phyloP scores from a whole-genome alignment of 2,888 invertebrate species.

The Catocala nupta region DNA sequence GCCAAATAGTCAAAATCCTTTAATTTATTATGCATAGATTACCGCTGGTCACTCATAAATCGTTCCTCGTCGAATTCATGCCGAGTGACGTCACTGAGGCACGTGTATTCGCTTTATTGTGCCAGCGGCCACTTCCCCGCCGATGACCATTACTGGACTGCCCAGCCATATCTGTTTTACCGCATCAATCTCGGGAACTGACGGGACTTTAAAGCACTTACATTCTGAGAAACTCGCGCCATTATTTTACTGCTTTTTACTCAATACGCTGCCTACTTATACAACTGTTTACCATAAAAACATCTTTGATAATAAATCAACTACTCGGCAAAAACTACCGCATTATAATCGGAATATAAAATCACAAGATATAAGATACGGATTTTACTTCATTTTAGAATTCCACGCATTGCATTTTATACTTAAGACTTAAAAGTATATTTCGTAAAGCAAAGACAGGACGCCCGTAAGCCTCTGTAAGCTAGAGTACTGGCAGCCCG shows the following conservation, averaged over 20 bases:
- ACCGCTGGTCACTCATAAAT: constrained; percentile 23
- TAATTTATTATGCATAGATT: not conserved
- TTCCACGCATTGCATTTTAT: constrained; percentile 2
- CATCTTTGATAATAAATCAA: not conserved
- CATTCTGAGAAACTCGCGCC: too few species aligned
- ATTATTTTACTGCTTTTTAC: constrained; percentile 1
- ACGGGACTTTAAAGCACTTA: not conserved
- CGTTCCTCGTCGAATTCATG: constrained; percentile 23
- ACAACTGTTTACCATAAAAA: too few species aligned
- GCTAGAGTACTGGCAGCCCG: constrained; percentile 28
- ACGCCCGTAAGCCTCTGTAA: constrained; percentile 8
- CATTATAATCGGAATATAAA: not conserved
- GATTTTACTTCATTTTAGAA: not conserved
- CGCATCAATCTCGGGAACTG: constrained; percentile 1
- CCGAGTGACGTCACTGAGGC: constrained; percentile 47
- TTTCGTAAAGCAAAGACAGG: constrained; percentile 29
- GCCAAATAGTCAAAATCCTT: too few species aligned
- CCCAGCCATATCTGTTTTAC: constrained; percentile 17
- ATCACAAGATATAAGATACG: not conserved
- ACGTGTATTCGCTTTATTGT: constrained; percentile 53
- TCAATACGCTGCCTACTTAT: too few species aligned
- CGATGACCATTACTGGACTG: constrained; percentile 31
- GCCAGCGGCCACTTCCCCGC: constrained; percentile 55
- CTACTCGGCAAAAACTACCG: not conserved
- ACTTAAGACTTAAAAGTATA: constrained; percentile 8